Evolutionary conservation across 2,888 invertebrate species (phyloP), one percentile per base, ranked within the genome.

Genomic region (Druceiella hillmani): DNA sequence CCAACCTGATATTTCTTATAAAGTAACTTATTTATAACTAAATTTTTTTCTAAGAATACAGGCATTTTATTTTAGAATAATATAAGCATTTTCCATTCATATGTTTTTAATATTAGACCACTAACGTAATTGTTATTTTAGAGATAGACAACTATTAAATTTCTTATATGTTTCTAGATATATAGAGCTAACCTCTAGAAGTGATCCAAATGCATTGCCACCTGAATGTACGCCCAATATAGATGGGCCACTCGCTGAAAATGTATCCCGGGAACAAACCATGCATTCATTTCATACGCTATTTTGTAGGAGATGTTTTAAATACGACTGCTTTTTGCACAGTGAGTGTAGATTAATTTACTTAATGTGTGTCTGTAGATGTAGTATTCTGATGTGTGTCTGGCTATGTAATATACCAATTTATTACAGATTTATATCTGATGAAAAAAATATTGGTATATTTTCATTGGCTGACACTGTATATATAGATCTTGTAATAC

Each of bases 231-330:
- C 95, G 9, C 94, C 95, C 15, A 97, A 95, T 66, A 92, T 97
- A 51, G 97, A 97, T 66, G 95, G 95, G 2, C 82, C 86, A 3
- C 82, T 83, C 49, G 92, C 95, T 0, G 88, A 92, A 64, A 89
- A 89, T 36, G 93, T 94, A 16, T 84, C 89, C 0, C 75, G 93
- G 26, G 94, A 95, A 55, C 90, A 95, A 68, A 91, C 93, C 13
- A 85, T 98, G 83, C 97, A 98, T 70, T 97, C 97, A n/a, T 98
- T 94, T 68, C 94, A 95, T 62, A 93, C 94, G n/a, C 74, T 99
- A 10, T 98, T 98, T 69, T 99, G 98, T 56, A 74, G 97, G 13
- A 78, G 97, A 27, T 99, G 98, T 72, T 97, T 92, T 69, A 95
- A 94, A 76, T 99, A 98, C 64, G 98, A 98, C 74, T 99, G 98